Evolutionary conservation across 2,797 vertebrate genomes (phyloP), one percentile per base, ranked within the genome.

Genomic region (Darevskia mixta): DNA sequence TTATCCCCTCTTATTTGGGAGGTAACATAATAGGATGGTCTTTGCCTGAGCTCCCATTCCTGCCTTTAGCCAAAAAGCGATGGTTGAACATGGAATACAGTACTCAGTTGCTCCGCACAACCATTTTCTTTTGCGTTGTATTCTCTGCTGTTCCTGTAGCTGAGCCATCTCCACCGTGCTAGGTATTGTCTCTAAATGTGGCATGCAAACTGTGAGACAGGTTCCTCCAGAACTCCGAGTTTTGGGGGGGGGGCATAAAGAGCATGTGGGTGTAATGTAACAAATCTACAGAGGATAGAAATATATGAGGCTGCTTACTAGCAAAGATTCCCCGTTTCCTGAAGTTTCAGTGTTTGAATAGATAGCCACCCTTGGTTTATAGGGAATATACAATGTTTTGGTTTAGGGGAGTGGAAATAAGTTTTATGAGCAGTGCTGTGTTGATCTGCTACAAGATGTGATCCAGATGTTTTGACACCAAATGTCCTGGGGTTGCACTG

Each of bases 361-460:
- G 90, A 87, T 69, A 32, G 87, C 23, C 78, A 55, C 43, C 45
- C 89, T 92, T 92, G 83, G 85, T 92, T 86, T 73, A 1, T 79
- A n/a, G 72, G 88, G 41, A 58, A 67, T 32, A 23, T 88, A 66
- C 55, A 78, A 85, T 0, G 0, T 89, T 83, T 87, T 7, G 8
- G 76, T 85, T 73, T 87, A 29, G 71, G 77, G 78, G 81, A 86
- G 75, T 73, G 13, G 4, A 76, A 29, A 69, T 29, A 49, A 66
- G 2, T 49, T 58, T 45, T 29, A 2, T 49, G 80, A 38, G 0
- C 81, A 69, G 79, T 87, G 43, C 76, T 78, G 13, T 83, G 71
- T 76, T 43, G 15, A n/a, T 81, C 29, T 75, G 29, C 18, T 25
- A 61, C 58, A 41, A 8, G 29, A 0, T 38, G 0, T 45, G 17